These are phyloP conservation scores for Cirrhinus molitorella DNA, from an alignment of 2,797 vertebrate genomes.

Conservation along the genomic window DNA sequence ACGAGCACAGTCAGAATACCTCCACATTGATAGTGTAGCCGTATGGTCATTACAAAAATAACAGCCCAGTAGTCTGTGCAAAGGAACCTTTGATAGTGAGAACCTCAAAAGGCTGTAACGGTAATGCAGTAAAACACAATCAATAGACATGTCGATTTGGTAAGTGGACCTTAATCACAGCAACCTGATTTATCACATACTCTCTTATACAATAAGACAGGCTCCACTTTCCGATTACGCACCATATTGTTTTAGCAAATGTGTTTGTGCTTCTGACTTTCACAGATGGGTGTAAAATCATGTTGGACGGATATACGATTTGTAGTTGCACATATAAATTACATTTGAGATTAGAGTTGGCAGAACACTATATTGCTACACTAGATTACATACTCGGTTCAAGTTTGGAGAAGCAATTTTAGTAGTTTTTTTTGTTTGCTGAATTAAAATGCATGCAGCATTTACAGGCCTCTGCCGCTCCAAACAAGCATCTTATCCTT, in stretches of 20 bases:
- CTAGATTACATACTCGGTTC: neutral
- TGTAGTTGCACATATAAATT: conserved; percentile 17
- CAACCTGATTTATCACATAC: conserved; percentile 27
- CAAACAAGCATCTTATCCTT: conserved; percentile 26
- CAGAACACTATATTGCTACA: conserved; percentile 11
- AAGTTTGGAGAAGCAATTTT: conserved; percentile 26
- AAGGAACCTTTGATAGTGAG: conserved; percentile 20
- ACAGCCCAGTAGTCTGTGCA: conserved; percentile 12
- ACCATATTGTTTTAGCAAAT: conserved; percentile 12
- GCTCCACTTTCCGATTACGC: conserved; percentile 9
- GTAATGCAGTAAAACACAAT: conserved; percentile 74
- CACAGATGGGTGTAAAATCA: conserved; percentile 29
- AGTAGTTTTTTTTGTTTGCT: neutral
- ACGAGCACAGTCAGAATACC: neutral
- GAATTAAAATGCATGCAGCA: conserved; percentile 39
- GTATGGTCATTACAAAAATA: conserved; percentile 14
- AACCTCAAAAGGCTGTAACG: conserved; percentile 63
- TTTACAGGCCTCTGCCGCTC: conserved; percentile 17
- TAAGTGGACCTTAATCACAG: conserved; percentile 63
- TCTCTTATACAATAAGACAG: conserved; percentile 25
- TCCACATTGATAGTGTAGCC: conserved; percentile 19
- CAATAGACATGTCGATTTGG: conserved; percentile 78
- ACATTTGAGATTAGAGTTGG: conserved; percentile 28
- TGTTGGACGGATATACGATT: conserved; percentile 1
- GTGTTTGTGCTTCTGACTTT: conserved; percentile 17